phyloP scores from a whole-genome alignment of 2,113 vertebrate genomes.

The Lepus europaeus region DNA sequence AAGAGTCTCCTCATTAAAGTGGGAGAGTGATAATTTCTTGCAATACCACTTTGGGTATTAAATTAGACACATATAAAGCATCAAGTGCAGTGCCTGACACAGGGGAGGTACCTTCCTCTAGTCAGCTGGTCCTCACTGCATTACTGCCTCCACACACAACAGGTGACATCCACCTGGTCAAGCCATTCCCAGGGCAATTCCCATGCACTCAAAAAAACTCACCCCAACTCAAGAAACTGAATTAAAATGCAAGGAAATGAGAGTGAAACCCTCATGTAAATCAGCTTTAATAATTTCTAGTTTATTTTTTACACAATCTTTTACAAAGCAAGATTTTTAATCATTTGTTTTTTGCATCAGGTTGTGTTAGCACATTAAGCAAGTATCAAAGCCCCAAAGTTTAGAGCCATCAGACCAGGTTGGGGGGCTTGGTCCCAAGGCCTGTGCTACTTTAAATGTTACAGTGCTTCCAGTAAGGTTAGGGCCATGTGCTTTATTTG shows the following conservation, averaged over 20 bases:
- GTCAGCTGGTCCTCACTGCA: too few species aligned
- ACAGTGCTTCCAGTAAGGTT: fast-evolving
- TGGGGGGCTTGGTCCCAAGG: too few species aligned
- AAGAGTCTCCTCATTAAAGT: not conserved
- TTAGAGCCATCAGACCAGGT: fast-evolving
- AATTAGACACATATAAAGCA: not conserved
- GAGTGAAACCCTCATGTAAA: fast-evolving
- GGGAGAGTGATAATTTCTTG: fast-evolving
- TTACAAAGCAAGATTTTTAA: not conserved
- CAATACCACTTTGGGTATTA: fast-evolving
- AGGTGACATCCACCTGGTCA: not conserved
- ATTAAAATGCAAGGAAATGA: not conserved
- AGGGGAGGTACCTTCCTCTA: not conserved
- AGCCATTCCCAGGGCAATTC: too few species aligned
- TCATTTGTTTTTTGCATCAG: not conserved
- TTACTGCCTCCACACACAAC: not conserved
- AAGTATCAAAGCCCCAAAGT: not conserved
- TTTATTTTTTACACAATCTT: not conserved
- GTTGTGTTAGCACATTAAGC: fast-evolving
- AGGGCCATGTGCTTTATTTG: not conserved
- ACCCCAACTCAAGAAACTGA: fast-evolving
- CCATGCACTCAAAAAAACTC: fast-evolving
- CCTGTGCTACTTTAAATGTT: not conserved
- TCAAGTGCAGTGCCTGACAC: too few species aligned
- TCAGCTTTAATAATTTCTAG: not conserved